A percentile compares a stretch with the other conserved stretches of the same genome.
These are phyloP conservation scores for Galemys pyrenaicus DNA, from an alignment of 2,113 vertebrate species.

Conservation along the genomic window DNA sequence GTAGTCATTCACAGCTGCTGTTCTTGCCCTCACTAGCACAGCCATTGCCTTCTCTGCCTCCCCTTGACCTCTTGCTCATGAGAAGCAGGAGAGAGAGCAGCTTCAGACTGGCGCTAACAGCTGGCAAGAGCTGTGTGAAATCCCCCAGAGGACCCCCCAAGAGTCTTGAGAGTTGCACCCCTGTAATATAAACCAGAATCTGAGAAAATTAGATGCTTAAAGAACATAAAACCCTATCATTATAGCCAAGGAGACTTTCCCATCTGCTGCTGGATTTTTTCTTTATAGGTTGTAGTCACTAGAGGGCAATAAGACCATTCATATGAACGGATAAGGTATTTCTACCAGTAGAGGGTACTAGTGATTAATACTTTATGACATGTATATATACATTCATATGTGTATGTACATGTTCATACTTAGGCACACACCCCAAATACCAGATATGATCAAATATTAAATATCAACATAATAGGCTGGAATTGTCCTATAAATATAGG, in stretches of 20 bases:
- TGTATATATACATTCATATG: slow-evolving; percentile 31
- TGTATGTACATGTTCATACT: slow-evolving; percentile 51
- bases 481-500: slow-evolving; percentile 10
- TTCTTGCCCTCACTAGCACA: slow-evolving; percentile 49
- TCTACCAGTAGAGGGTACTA: slow-evolving; percentile 76
- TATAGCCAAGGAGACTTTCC: slow-evolving; percentile 65
- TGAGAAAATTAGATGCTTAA: slow-evolving; percentile 78
- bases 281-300: slow-evolving; percentile 74
- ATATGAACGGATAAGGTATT: slow-evolving; percentile 31
- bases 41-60: slow-evolving; percentile 67
- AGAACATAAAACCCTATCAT: slow-evolving; percentile 75
- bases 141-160: slow-evolving; percentile 68
- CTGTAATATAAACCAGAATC: slow-evolving; percentile 78
- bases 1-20: slow-evolving; percentile 71
- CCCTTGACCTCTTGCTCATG: slow-evolving; percentile 75
- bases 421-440: slow-evolving; percentile 33
- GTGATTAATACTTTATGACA: slow-evolving; percentile 72
- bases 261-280: slow-evolving; percentile 72
- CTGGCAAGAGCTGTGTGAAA: slow-evolving; percentile 72
- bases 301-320: slow-evolving; percentile 78
- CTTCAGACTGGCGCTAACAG: slow-evolving; percentile 70
- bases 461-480: slow-evolving; percentile 29
- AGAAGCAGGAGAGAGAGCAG: slow-evolving; percentile 61
- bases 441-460: slow-evolving; percentile 30
- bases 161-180: slow-evolving; percentile 75